Evolutionary conservation across 2,113 vertebrate genomes (phyloP).

Genomic region (Platichthys flesus): DNA sequence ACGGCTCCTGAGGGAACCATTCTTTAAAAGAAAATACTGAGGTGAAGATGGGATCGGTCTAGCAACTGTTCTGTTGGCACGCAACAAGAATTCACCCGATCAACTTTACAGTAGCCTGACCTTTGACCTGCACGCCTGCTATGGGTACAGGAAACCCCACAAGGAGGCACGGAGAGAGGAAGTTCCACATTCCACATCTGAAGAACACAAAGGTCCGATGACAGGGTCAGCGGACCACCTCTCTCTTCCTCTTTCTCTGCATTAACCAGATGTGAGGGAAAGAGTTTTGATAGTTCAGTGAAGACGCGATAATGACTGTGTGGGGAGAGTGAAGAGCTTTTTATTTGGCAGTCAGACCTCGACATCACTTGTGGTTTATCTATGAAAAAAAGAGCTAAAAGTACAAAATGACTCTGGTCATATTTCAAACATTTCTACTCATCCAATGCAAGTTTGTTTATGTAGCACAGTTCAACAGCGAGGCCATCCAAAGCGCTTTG

Average conservation of each 20-base stretch:
- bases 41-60: slow-evolving; percentile 38
- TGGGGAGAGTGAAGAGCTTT: slow-evolving; percentile 9
- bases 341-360: neutral
- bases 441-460: neutral
- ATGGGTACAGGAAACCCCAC: slow-evolving; percentile 68
- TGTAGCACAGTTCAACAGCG: neutral
- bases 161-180: slow-evolving; percentile 65
- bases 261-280: slow-evolving; percentile 8
- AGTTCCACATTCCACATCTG: slow-evolving; percentile 69
- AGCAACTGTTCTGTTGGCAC: slow-evolving; percentile 38
- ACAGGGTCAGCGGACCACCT: slow-evolving; percentile 51
- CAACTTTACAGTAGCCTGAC: slow-evolving; percentile 57
- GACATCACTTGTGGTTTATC: neutral
- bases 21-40: slow-evolving; percentile 9
- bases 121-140: slow-evolving; percentile 44
- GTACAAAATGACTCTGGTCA: neutral
- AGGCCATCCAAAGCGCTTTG: too few relatives aligned
- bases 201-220: slow-evolving; percentile 51
- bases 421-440: neutral
- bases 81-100: slow-evolving; percentile 41
- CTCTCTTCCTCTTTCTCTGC: slow-evolving; percentile 42
- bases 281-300: neutral
- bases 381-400: slow-evolving; percentile 24
- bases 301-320: slow-evolving; percentile 1
- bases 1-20: slow-evolving; percentile 28